A percentile compares a stretch with the other conserved stretches of the same genome.
phyloP scores from a whole-genome alignment of 1,140 invertebrate genomes.

The Caenorhabditis briggsae region DNA sequence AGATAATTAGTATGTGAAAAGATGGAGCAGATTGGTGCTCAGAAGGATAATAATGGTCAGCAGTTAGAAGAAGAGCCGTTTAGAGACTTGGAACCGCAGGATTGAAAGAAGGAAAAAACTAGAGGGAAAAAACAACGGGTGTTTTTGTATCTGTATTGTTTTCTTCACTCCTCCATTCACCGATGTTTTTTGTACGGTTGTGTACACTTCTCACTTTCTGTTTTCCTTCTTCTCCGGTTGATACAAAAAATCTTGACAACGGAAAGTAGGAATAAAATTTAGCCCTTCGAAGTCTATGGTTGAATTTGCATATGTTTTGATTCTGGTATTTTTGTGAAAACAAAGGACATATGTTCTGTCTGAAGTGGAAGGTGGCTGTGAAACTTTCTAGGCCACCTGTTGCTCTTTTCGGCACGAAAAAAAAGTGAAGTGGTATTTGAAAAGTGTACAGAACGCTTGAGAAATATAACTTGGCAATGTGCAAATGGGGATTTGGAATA shows the following conservation, averaged over 20 bases:
- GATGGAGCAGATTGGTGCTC: not conserved
- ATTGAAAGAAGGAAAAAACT: not conserved
- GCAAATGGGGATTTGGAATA: too few species aligned
- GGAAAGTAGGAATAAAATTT: too few species aligned
- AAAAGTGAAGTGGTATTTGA: too few species aligned
- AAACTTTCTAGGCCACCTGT: too few species aligned
- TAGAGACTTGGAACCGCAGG: not conserved
- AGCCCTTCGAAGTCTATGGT: too few species aligned
- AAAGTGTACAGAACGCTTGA: too few species aligned
- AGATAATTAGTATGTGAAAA: slow-evolving; percentile 10
- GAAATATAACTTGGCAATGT: too few species aligned
- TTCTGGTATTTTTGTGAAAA: too few species aligned
- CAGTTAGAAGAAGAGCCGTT: not conserved
- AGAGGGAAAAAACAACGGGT: not conserved
- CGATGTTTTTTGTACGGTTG: slow-evolving; percentile 2
- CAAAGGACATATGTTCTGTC: too few species aligned
- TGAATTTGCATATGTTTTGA: too few species aligned
- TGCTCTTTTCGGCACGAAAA: too few species aligned
- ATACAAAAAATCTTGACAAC: not conserved
- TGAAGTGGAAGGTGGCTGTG: too few species aligned
- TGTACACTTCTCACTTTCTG: not conserved
- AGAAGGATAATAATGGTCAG: slow-evolving; percentile 2
- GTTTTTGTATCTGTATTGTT: not conserved
- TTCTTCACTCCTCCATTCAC: slow-evolving; percentile 1
- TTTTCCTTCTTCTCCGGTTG: not conserved